Percentiles rank a stretch among this genome's conserved stretches.
These are phyloP conservation scores for Xestia c-nigrum DNA, from an alignment of 2,888 invertebrate genomes.

Conservation along the genomic window DNA sequence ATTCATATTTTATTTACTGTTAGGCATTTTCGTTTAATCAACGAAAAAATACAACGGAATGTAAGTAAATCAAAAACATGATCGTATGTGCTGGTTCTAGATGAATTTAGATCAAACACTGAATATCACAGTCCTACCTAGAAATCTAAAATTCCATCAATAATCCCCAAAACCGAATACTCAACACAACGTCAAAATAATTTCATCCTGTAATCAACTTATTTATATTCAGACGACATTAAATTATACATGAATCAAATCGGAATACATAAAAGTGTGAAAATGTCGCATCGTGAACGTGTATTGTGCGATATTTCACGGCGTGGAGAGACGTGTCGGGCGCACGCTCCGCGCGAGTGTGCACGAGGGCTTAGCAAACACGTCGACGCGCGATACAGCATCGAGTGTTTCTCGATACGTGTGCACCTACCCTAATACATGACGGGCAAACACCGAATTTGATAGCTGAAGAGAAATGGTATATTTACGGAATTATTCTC, in stretches of 20 bases:
- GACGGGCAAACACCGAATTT: conserved; percentile 59
- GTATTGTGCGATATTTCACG: conserved; percentile 70
- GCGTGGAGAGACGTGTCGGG: conserved; percentile 66
- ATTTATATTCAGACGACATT: conserved; percentile 70
- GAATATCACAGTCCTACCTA: conserved; percentile 20
- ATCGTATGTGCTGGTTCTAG: background rate
- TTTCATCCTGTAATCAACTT: conserved; percentile 65
- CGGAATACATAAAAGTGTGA: conserved; percentile 69
- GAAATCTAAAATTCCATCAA: conserved; percentile 64
- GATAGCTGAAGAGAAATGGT: conserved; percentile 36
- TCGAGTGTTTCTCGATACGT: conserved; percentile 65
- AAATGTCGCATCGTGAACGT: conserved; percentile 63
- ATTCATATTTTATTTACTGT: conserved; percentile 11
- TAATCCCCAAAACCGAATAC: conserved; percentile 52
- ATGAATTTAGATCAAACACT: conserved; percentile 39
- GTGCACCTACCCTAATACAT: conserved; percentile 59
- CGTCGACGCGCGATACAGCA: conserved; percentile 58
- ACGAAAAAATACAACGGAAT: background rate
- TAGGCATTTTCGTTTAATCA: background rate
- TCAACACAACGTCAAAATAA: conserved; percentile 62
- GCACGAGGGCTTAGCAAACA: conserved; percentile 71
- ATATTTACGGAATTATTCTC: conserved; percentile 29
- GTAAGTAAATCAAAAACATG: background rate
- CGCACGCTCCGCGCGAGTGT: conserved; percentile 64
- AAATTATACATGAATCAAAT: conserved; percentile 71